These are phyloP conservation scores for Pelochelys cantorii DNA, from an alignment of 2,797 vertebrate genomes.

Conservation along the genomic window DNA sequence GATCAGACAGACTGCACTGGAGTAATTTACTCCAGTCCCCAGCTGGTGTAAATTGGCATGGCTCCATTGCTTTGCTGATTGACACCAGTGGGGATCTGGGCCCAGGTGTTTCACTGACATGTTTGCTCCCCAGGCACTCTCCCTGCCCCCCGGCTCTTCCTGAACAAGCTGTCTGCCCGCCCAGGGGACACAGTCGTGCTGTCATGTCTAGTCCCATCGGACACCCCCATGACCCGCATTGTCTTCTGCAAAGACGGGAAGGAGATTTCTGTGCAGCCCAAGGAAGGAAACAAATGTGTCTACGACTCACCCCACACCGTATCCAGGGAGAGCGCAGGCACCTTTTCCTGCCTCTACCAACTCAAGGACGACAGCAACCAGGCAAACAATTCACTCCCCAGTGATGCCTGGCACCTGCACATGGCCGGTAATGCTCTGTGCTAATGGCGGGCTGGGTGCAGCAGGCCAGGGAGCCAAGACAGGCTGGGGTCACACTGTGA, in stretches of 20 bases:
- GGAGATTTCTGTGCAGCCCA: neutral
- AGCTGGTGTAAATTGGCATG: neutral
- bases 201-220: neutral
- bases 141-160: neutral
- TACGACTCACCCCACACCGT: neutral
- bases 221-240: neutral
- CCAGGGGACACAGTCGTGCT: neutral
- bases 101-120: neutral
- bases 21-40: neutral
- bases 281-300: neutral
- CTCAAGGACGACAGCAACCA: neutral
- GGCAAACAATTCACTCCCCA: neutral
- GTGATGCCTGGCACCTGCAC: neutral
- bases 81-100: neutral
- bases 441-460: neutral
- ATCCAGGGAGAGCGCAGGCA: neutral
- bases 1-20: neutral
- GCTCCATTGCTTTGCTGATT: neutral
- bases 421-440: neutral
- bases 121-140: neutral
- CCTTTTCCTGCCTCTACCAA: neutral
- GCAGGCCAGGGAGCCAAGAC: neutral
- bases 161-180: neutral
- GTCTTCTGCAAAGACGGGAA: neutral
- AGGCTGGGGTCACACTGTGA: neutral